Evolutionary conservation across 2,888 invertebrate species (phyloP).

Genomic region (Agrotis puta): DNA sequence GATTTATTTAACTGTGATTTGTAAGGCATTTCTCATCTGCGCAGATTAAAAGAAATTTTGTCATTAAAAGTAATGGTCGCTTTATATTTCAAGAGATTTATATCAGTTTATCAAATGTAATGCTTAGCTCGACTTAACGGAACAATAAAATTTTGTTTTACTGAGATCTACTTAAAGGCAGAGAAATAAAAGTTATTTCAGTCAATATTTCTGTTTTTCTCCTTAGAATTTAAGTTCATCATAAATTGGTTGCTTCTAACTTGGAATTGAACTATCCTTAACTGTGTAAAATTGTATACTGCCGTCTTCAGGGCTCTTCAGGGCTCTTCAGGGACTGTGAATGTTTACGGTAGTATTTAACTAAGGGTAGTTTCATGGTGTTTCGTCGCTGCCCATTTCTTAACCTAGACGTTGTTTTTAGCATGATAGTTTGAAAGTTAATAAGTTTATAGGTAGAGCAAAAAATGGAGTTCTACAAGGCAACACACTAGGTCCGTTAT

Average conservation of each 20-base stretch:
- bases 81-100: conserved; percentile 80
- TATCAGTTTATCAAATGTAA: conserved; percentile 72
- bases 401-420: not conserved
- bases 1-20: conserved; percentile 86
- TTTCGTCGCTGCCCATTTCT: not conserved
- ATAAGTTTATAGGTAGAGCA: no score
- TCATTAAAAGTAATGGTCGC: conserved; percentile 83
- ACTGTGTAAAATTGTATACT: not conserved
- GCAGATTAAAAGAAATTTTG: conserved; percentile 83
- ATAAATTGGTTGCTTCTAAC: not conserved
- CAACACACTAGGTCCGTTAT: not conserved
- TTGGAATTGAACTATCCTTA: not conserved
- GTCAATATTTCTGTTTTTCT: not conserved
- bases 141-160: conserved; percentile 67
- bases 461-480: conserved; percentile 2
- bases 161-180: not conserved
- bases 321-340: not conserved
- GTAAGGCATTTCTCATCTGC: conserved; percentile 82
- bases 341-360: no score
- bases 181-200: conserved; percentile 4
- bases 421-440: not conserved
- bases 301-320: not conserved
- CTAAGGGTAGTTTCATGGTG: not conserved
- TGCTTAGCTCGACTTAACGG: conserved; percentile 65
- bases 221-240: not conserved